Conservation (phyloP, 2,113 vertebrate species). For the Butastur rufipennis region DNA sequence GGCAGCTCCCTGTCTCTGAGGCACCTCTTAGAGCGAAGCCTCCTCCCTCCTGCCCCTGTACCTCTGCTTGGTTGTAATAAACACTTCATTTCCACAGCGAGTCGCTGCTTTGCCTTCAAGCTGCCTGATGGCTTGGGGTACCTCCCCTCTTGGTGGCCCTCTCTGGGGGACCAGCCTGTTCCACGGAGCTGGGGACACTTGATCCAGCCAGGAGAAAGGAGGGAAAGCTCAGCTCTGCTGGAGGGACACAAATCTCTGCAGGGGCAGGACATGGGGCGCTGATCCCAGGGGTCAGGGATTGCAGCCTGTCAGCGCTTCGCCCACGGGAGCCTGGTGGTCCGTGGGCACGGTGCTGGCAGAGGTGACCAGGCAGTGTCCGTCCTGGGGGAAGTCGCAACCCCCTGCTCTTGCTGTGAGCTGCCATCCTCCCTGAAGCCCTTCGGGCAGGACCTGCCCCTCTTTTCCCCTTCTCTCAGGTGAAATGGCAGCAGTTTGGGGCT, state of each 20-base stretch:
- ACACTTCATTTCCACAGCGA: neutral
- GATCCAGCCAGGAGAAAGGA: neutral
- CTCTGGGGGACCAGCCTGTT: neutral
- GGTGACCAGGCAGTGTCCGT: neutral
- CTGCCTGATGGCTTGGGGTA: neutral
- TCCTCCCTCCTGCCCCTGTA: neutral
- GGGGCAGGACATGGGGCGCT: rapidly evolving
- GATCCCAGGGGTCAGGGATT: rapidly evolving
- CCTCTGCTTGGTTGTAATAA: neutral
- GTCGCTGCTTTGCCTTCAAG: neutral
- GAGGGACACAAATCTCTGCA: rapidly evolving
- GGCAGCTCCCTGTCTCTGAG: neutral
- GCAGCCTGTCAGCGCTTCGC: neutral
- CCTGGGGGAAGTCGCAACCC: too few species aligned
- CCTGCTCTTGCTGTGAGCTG: neutral
- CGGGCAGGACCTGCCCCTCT: neutral
- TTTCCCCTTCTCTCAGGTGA: neutral
- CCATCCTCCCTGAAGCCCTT: neutral
- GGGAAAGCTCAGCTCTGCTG: neutral
- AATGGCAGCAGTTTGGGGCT: neutral
- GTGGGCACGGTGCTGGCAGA: neutral
- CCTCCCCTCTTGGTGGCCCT: too few species aligned
- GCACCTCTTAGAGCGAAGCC: neutral
- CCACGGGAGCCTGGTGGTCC: rapidly evolving
- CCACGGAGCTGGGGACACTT: rapidly evolving